Evolutionary conservation across 2,113 vertebrate genomes (phyloP).

Genomic region (Mormyrus iriodes): DNA sequence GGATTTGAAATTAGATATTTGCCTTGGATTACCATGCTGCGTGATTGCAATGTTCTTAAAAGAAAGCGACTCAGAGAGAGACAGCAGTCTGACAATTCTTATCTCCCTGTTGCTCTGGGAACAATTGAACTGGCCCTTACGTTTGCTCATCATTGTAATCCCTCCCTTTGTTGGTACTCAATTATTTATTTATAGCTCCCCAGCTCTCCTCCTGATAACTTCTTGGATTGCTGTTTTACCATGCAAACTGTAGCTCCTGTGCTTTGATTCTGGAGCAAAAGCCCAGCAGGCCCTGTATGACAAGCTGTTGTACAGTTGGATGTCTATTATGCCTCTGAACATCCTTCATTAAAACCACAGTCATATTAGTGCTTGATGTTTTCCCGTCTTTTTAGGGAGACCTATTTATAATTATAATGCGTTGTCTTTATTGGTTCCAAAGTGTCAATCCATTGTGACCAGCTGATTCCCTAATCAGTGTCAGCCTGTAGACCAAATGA

Average conservation of each 20-base stretch:
- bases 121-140: background rate
- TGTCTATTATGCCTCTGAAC: background rate
- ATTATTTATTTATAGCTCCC: background rate
- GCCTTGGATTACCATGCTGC: constrained; percentile 15
- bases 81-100: background rate
- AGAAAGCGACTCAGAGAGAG: background rate
- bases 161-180: background rate
- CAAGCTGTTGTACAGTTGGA: background rate
- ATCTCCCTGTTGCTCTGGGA: constrained; percentile 6
- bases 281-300: background rate
- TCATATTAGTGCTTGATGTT: background rate
- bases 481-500: background rate
- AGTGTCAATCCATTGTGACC: background rate
- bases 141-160: background rate
- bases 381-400: background rate
- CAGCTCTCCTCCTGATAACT: constrained; percentile 12
- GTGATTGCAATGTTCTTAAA: background rate
- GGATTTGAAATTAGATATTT: constrained; percentile 14
- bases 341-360: background rate
- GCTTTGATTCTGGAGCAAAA: background rate
- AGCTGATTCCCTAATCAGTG: background rate
- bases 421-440: background rate
- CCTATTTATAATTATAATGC: background rate
- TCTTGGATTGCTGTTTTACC: background rate
- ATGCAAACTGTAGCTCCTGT: background rate